Evolutionary conservation across 2,888 invertebrate species (phyloP).

Genomic region (Hoplodrina ambigua): DNA sequence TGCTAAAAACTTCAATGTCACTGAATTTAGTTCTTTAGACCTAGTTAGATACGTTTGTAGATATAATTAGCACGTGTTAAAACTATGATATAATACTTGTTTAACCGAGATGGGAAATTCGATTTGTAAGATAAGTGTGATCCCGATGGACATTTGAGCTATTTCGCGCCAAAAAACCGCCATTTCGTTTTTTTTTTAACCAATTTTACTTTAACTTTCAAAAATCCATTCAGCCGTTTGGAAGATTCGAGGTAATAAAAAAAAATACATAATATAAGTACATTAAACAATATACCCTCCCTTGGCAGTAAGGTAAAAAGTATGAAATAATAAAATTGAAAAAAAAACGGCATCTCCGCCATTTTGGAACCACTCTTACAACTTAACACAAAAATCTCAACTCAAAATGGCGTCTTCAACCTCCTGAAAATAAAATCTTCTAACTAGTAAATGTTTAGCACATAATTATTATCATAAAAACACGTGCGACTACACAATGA

Average conservation of each 20-base stretch:
- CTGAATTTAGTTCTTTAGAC: conserved; percentile 3
- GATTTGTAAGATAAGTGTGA: too few relatives aligned
- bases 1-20: conserved; percentile 34
- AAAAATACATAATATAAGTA: too few relatives aligned
- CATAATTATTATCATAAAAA: neutral
- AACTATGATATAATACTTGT: neutral
- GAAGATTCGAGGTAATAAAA: too few relatives aligned
- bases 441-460: neutral
- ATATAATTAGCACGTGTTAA: neutral
- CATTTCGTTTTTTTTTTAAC: too few relatives aligned
- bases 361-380: conserved; percentile 11
- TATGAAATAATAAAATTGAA: neutral
- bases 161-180: too few relatives aligned
- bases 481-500: conserved; percentile 5
- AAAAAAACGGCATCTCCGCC: conserved; percentile 16
- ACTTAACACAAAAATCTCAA: neutral
- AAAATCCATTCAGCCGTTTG: too few relatives aligned
- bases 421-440: neutral
- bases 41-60: neutral
- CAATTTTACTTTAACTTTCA: too few relatives aligned
- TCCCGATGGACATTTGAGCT: too few relatives aligned
- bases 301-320: too few relatives aligned
- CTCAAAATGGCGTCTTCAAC: conserved; percentile 32
- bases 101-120: neutral
- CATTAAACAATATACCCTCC: too few relatives aligned